Conservation (phyloP, 2,888 invertebrate genomes). For the Torymus aiolomorphi region DNA sequence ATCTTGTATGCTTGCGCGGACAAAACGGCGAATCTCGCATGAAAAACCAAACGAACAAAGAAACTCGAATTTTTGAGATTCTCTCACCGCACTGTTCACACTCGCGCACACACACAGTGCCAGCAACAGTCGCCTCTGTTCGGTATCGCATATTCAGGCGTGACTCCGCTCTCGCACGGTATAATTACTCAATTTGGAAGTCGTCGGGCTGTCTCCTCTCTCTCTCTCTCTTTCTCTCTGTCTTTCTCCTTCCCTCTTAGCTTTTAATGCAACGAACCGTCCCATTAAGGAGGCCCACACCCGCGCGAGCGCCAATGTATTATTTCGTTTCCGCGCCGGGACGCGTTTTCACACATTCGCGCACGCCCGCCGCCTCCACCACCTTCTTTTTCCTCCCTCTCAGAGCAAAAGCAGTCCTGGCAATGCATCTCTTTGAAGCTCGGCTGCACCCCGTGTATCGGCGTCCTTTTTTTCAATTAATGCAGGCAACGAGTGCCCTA, state of each 20-base stretch:
- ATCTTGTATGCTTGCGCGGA: background rate
- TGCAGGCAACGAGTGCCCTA: constrained; percentile 42
- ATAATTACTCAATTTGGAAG: constrained; percentile 58
- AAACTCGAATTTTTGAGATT: constrained; percentile 24
- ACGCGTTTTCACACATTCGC: background rate
- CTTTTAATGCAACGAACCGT: constrained; percentile 56
- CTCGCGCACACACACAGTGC: no score
- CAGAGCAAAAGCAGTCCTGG: constrained; percentile 3
- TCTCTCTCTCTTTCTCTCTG: constrained; percentile 1
- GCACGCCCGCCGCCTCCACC: background rate
- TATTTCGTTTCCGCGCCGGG: constrained; percentile 50
- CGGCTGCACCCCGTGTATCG: constrained; percentile 34
- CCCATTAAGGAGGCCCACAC: constrained; percentile 47
- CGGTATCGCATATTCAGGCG: constrained; percentile 48
- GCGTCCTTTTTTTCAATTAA: constrained; percentile 57
- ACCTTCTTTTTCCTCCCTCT: background rate
- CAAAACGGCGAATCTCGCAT: no score
- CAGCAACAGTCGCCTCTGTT: background rate
- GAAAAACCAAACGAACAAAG: constrained; percentile 3
- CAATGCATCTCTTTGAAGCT: constrained; percentile 46
- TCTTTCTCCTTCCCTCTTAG: constrained; percentile 18
- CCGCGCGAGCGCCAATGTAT: constrained; percentile 34
- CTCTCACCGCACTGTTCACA: background rate
- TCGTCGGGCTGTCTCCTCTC: constrained; percentile 36
- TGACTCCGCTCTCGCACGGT: constrained; percentile 25